Base-by-base conservation (phyloP, 2,888 invertebrate species). In the Myopa tessellatipennis region DNA sequence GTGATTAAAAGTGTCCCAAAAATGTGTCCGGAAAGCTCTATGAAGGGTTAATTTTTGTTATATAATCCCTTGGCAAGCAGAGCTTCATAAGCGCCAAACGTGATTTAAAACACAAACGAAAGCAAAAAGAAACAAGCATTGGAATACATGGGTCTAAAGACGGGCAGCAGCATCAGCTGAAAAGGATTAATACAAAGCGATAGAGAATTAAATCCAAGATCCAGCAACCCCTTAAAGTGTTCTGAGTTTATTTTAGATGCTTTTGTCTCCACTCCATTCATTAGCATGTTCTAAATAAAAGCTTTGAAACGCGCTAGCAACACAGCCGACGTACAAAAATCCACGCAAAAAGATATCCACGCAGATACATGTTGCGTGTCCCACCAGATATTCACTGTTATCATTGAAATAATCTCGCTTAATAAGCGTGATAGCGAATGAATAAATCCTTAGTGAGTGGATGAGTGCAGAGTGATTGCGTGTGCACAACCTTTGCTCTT, bases 381-480 rank as follows among this genome's bases (percentile, higher is more conserved):
- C 14, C 74, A 52, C 50, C 74, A 55, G 68, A 69, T 69, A 69
- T 26, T 68, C 69, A 60, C 60, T 60, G 38, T 58, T 75, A 75
- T 74, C 74, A 74, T 74, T 68, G 67, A 74, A 74, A 74, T 75
- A 75, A 75, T 75, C 75, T 52, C 58, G 75, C 38, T 14, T 55
- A 75, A 60, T 69, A 69, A 67, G 12, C 52, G 55, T n/a, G 74
- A 34, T 26, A 61, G 74, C 50, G 52, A 16, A 72, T 60, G 72
- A 52, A 34, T 45, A 38, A 50, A 65, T 63, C 50, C 52, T 65
- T 14, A n/a, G 63, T 61, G 52, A 60, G 60, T 74, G 36, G n/a
- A 34, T 63, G 45, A 61, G 71, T 68, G 75, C 40, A 8, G 36
- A 36, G 45, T 58, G 65, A 67, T 26, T 65, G 65, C 50, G 36